phyloP scores from a whole-genome alignment of 2,888 invertebrate species.

The Ophion slaviceki region DNA sequence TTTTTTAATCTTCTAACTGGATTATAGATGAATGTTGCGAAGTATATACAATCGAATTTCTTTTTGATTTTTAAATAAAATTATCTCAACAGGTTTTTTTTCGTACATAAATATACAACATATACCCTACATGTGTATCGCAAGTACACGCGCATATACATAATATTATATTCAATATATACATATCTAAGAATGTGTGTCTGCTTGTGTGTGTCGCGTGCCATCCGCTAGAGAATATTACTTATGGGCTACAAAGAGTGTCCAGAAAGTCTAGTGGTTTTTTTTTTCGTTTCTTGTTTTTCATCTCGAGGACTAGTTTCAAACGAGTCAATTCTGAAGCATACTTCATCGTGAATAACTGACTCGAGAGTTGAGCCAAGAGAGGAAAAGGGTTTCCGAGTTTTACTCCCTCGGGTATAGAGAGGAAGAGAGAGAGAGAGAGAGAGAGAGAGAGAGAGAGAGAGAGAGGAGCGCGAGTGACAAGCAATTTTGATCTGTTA shows the following conservation, averaged over 20 bases:
- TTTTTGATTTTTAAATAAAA: slow-evolving; percentile 31
- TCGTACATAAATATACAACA: slow-evolving; percentile 61
- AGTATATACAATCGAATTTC: slow-evolving; percentile 32
- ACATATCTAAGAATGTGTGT: slow-evolving; percentile 49
- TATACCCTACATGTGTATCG: slow-evolving; percentile 46
- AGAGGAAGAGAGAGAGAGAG: no score
- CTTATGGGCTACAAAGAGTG: slow-evolving; percentile 55
- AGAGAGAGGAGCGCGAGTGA: no score
- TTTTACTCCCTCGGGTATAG: no score
- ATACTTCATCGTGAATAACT: slow-evolving; percentile 45
- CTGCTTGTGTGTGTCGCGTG: slow-evolving; percentile 2
- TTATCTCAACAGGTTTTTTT: slow-evolving; percentile 23
- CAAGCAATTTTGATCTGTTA: background rate
- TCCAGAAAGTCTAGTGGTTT: slow-evolving; percentile 53
- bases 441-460: no score
- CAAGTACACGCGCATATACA: slow-evolving; percentile 39
- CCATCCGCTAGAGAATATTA: background rate
- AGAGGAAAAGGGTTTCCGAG: background rate
- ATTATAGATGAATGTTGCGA: slow-evolving; percentile 11
- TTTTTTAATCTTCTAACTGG: background rate
- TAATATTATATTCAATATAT: slow-evolving; percentile 47
- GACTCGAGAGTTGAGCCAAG: slow-evolving; percentile 31
- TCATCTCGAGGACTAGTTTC: slow-evolving; percentile 67
- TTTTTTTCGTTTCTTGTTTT: slow-evolving; percentile 33
- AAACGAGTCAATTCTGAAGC: slow-evolving; percentile 56